Evolutionary conservation across 2,888 invertebrate genomes (phyloP), one percentile per base, ranked within the genome.

Genomic region (Auanema freiburgensis): DNA sequence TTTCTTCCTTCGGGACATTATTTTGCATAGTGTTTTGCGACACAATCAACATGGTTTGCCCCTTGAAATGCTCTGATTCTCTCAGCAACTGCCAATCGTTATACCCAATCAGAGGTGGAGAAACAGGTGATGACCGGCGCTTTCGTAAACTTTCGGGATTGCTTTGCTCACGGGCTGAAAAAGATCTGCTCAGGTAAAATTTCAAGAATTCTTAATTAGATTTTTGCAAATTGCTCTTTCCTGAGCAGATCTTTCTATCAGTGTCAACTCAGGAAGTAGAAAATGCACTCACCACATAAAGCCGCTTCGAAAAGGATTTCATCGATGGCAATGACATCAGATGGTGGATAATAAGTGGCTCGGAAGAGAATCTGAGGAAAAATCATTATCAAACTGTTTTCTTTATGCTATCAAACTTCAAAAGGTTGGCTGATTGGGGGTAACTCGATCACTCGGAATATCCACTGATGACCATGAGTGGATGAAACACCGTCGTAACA

Each of bases 391-490:
- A 1, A 25, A 14, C 6, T 25, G n/a, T 5, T 18, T 50, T 10
- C n/a, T 2, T 14, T 23, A 21, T 52, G 18, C 14, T 12, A 6
- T 16, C 25, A n/a, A 55, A 72, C 76, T 66, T 77, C 80, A 56
- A 80, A 81, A 0, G 77, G 76, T 51, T 79, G 78, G 3, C 75
- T 73, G n/a, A 77, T 74, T 2, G 78, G 79, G 10, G 81, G 81
- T 23, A 81, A 64, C 50, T 77, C 74, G 23, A 79, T 66, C 10
- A 71, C 73, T 0, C 76, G 66, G 53, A 71, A 74, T 8, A 80
- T 71, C 81, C 81, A 81, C 57, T 82, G 78, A 50, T 79, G 79
- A 1, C 71, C 75, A 24, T 76, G 72, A 12, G 72, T 77, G 8
- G 74, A 51, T 0, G 77, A 70, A 3, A 76, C 70, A 8, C 74